A percentile compares a stretch with the other conserved stretches of the same genome.
These are phyloP conservation scores for Nasonia longicornis DNA, from an alignment of 1,140 invertebrate genomes.

Conservation along the genomic window DNA sequence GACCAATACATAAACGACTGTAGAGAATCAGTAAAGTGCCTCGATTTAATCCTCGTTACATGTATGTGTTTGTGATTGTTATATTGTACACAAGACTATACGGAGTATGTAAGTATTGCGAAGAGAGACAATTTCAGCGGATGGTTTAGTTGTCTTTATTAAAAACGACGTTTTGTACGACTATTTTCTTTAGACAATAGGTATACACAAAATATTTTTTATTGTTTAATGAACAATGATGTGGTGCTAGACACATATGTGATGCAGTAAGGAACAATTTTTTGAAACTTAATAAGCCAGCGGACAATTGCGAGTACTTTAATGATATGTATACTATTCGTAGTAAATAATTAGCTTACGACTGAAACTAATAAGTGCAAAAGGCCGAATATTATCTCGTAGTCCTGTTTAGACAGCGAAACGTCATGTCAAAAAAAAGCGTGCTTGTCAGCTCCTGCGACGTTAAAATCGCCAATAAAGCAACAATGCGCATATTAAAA, in stretches of 20 bases:
- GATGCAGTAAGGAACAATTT: not conserved
- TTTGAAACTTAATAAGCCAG: not conserved
- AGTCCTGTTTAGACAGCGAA: slow-evolving; percentile 10
- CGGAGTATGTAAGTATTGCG: not conserved
- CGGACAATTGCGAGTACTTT: not conserved
- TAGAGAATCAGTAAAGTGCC: slow-evolving; percentile 1
- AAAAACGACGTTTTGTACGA: not conserved
- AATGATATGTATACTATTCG: not conserved
- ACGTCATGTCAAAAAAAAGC: not conserved
- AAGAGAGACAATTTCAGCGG: not conserved
- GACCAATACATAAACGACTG: not conserved
- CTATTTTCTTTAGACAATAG: not conserved
- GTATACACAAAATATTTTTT: not conserved
- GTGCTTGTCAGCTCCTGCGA: not conserved
- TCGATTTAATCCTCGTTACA: not conserved
- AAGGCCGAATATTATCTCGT: not conserved
- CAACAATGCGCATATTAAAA: slow-evolving; percentile 50
- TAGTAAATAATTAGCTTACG: not conserved
- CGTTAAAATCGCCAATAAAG: slow-evolving; percentile 54
- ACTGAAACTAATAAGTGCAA: not conserved
- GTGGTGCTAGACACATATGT: not conserved
- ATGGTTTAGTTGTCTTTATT: not conserved
- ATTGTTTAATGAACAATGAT: not conserved
- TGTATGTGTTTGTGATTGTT: not conserved
- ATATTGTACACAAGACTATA: not conserved